Conservation (phyloP, 2,888 invertebrate species). For the Plagodis dolabraria region DNA sequence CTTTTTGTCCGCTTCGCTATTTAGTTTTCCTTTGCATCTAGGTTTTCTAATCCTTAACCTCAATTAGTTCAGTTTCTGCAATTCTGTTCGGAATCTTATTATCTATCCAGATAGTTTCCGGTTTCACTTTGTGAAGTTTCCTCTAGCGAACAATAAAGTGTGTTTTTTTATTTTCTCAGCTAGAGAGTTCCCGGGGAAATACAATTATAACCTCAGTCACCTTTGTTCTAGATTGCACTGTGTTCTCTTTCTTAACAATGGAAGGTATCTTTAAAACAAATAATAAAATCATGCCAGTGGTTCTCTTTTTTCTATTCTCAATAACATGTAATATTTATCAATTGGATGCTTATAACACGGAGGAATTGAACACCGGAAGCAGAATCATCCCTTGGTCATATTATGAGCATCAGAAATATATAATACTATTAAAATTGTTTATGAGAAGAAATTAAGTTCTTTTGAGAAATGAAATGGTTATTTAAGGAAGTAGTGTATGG, state of each 20-base stretch:
- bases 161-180: slow-evolving; percentile 23
- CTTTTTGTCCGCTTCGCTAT: not conserved
- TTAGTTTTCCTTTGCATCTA: not conserved
- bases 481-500: too few species aligned
- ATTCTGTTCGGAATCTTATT: slow-evolving; percentile 21
- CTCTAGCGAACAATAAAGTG: slow-evolving; percentile 19
- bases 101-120: slow-evolving; percentile 24
- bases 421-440: too few species aligned
- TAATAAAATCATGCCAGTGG: not conserved
- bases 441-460: too few species aligned
- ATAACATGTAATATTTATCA: too few species aligned
- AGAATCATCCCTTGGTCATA: too few species aligned
- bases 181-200: slow-evolving; percentile 10
- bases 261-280: too few species aligned
- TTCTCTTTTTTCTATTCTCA: too few species aligned
- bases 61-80: slow-evolving; percentile 10
- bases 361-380: too few species aligned
- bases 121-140: slow-evolving; percentile 19
- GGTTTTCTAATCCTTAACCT: not conserved
- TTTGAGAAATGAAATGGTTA: too few species aligned
- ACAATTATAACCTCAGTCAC: slow-evolving; percentile 25
- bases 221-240: slow-evolving; percentile 15
- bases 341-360: too few species aligned
- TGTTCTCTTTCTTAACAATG: slow-evolving; percentile 20
- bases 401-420: too few species aligned